Base-by-base conservation (phyloP, 2,797 vertebrate species). In the Microctenopoma stevenorrisi region DNA sequence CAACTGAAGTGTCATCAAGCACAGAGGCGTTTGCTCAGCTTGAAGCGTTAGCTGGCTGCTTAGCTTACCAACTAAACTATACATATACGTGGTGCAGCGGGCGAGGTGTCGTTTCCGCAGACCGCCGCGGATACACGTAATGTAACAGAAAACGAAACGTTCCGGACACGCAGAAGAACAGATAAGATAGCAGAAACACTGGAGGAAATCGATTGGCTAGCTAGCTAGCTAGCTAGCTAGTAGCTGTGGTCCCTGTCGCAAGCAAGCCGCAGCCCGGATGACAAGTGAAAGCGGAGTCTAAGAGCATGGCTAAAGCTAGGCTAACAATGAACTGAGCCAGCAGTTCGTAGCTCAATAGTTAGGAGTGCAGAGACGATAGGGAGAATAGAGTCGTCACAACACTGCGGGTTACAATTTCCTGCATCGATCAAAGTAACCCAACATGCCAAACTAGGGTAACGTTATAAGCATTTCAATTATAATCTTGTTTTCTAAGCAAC, bases 241-340 rank as follows among this genome's bases (percentile, higher is more conserved):
- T 64, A 76, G 78, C 73, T 10, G 62, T 64, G 53, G 74, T 85
- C 74, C 72, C 78, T 12, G 61, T 69, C 54, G 57, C 53, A 47
- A 78, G 51, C 25, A 13, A 86, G 47, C 73, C 70, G 67, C 76
- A 78, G 64, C 38, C 61, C 62, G 58, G 69, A 73, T 72, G 52
- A 56, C 71, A 61, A 81, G 75, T 49, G 63, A 73, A 53, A 81
- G 77, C 70, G 51, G 44, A 75, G 67, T 22, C 18, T 6, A 69
- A 59, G 62, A 87, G 86, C 90, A 91, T 89, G 86, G 87, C 89
- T 91, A 84, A 48, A 44, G 80, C 83, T 79, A 74, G 28, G 81
- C 77, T 88, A 91, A 90, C 89, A 87, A 89, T 79, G 74, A 88
- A 51, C 42, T 4, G 38, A 49, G 28, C 25, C 68, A 2, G 5